A percentile compares a stretch with the other conserved stretches of the same genome.
Conservation (phyloP, 2,113 vertebrate species). For the Rynchops niger region DNA sequence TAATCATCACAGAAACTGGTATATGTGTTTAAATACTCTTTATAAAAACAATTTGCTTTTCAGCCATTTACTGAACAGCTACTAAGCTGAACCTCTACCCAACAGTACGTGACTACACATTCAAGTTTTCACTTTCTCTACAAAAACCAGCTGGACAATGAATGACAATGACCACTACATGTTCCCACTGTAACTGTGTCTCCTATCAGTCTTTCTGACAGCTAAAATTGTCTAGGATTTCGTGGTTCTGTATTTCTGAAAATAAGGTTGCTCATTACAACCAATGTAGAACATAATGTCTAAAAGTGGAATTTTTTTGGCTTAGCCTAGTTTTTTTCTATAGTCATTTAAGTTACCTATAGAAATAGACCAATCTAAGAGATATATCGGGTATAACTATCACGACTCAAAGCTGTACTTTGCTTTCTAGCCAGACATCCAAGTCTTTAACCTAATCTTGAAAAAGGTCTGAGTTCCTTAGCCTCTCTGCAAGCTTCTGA, state of each 20-base stretch:
- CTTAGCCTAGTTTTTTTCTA: not conserved
- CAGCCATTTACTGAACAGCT: not conserved
- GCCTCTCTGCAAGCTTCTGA: not conserved
- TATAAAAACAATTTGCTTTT: not conserved
- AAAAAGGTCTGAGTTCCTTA: not conserved
- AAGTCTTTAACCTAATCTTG: not conserved
- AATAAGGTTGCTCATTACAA: not conserved
- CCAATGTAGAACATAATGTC: not conserved
- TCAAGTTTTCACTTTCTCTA: not conserved
- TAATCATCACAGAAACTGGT: not conserved
- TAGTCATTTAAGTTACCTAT: not conserved
- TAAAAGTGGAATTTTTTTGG: not conserved
- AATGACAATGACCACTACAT: not conserved
- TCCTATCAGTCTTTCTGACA: not conserved
- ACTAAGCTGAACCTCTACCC: not conserved
- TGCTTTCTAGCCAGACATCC: not conserved
- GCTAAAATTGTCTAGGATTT: not conserved
- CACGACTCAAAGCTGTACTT: not conserved
- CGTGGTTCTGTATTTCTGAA: not conserved
- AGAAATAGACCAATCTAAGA: not conserved
- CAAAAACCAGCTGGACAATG: not conserved
- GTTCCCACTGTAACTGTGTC: not conserved
- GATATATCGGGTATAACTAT: accelerated
- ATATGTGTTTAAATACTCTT: not conserved
- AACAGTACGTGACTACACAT: not conserved